Base-by-base conservation (phyloP, 2,888 invertebrate genomes). In the Pachymerium ferrugineum region DNA sequence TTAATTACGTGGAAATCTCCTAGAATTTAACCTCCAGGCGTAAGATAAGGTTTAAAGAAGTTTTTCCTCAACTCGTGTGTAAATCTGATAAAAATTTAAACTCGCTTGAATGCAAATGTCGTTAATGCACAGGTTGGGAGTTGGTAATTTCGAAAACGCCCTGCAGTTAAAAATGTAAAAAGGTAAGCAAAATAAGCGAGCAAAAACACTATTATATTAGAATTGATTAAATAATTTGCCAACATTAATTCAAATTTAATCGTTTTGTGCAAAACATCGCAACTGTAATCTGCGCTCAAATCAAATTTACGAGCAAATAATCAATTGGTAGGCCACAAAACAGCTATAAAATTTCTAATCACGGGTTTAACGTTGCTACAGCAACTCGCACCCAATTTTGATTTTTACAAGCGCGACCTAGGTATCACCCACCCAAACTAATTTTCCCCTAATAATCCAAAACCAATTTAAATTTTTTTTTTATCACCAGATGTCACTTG, bases 291-390 rank as follows among this genome's bases (percentile, higher is more conserved):
- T 47, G 16, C 16, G 22, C 16, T 16, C 47, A 47, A 47, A 47
- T 47, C 47, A 16, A 47, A 47, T 47, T 47, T 47, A 47, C 10
- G 47, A 8, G 47, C 5, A 47, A 47, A 47, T 47, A 47, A 47
- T 47, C 47, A 47, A 47, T 47, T 16, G 47, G 47, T 47, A 47
- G 16, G 47, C 47, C 47, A 47, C 47, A n/a, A 47, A 47, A 47
- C 16, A n/a, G 47, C 47, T 47, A n/a, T 47, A 47, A 47, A 47
- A 47, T 16, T n/a, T 47, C 47, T 16, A 47, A 47, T 47, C 47
- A 47, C 16, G 47, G 47, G 3, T 1, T 47, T 22, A 2, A 47
- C 3, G 47, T 47, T 47, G 14, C 47, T 16, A 47, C 22, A 22
- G 47, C 6, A 47, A 47, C 47, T 38, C 38, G n/a, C n/a, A 38